These are phyloP conservation scores for Eremophila alpestris DNA, from an alignment of 2,797 vertebrate genomes.

Conservation along the genomic window DNA sequence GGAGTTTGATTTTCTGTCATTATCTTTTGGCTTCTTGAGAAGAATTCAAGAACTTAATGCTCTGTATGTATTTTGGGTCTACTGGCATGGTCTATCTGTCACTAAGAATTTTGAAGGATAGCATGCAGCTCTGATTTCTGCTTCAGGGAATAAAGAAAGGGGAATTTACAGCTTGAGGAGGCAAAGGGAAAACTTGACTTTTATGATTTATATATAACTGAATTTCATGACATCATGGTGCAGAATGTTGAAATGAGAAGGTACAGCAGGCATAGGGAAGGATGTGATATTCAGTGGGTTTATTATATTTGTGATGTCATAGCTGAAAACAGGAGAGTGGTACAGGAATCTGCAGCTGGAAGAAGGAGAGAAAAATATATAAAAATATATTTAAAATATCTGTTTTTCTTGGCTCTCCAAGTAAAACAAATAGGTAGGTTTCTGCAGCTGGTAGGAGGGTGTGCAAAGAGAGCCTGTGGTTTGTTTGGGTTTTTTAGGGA, in stretches of 20 bases:
- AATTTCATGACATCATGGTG: not conserved
- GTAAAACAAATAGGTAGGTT: not conserved
- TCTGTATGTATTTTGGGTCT: not conserved
- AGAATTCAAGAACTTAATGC: not conserved
- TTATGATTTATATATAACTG: not conserved
- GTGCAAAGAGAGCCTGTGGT: conserved; percentile 16
- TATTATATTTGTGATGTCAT: not conserved
- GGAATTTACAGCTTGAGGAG: not conserved
- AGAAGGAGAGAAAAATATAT: not conserved
- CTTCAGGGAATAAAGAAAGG: not conserved
- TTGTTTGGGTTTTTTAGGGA: conserved; percentile 31
- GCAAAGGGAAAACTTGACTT: not conserved
- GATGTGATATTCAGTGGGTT: not conserved
- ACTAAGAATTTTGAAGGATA: not conserved
- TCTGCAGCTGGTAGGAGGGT: conserved; percentile 41
- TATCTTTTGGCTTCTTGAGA: not conserved
- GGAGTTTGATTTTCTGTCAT: not conserved
- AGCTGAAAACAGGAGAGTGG: not conserved
- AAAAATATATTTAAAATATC: not conserved
- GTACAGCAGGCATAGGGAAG: not conserved
- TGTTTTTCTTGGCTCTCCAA: conserved; percentile 16
- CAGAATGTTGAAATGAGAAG: not conserved
- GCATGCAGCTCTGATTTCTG: not conserved
- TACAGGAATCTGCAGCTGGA: not conserved
- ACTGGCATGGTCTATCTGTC: not conserved